Percentiles rank a stretch among this genome's conserved stretches.
phyloP scores from a whole-genome alignment of 2,797 vertebrate genomes.

The Enteromius mattozi region DNA sequence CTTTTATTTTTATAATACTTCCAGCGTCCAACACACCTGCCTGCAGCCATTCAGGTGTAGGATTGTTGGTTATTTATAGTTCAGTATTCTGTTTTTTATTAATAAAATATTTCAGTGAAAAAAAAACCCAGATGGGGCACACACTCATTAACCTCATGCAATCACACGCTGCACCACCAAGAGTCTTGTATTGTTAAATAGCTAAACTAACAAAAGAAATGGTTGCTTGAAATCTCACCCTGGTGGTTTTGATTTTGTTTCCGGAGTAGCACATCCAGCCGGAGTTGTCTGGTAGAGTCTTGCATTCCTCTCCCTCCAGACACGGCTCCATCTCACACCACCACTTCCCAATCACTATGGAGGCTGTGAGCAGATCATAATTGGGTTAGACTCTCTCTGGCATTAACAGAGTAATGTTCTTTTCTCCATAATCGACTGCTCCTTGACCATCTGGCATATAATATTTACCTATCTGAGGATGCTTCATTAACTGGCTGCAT shows the following conservation, averaged over 20 bases:
- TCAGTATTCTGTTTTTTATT: background rate
- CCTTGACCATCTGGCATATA: slow-evolving; percentile 12
- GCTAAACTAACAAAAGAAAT: slow-evolving; percentile 12
- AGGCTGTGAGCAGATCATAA: slow-evolving; percentile 59
- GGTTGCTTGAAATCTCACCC: slow-evolving; percentile 85
- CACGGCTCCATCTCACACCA: slow-evolving; percentile 99
- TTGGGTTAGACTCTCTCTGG: background rate
- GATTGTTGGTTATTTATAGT: slow-evolving; percentile 5
- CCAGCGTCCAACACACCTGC: background rate
- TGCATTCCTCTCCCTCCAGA: slow-evolving; percentile 98
- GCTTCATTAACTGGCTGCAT: background rate
- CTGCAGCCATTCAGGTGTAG: slow-evolving; percentile 6
- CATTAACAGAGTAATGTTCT: background rate
- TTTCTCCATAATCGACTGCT: background rate
- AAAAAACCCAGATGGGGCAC: background rate
- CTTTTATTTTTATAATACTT: background rate
- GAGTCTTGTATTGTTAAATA: background rate
- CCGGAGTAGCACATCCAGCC: slow-evolving; percentile 99
- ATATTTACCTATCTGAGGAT: background rate
- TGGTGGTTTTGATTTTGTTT: slow-evolving; percentile 99
- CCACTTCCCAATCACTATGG: slow-evolving; percentile 97
- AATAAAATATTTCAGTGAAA: background rate
- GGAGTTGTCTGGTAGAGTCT: slow-evolving; percentile 98
- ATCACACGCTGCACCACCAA: background rate
- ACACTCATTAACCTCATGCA: slow-evolving; percentile 8